Evolutionary conservation across 2,888 invertebrate genomes (phyloP).

Genomic region (Sarcophaga subvicina): DNA sequence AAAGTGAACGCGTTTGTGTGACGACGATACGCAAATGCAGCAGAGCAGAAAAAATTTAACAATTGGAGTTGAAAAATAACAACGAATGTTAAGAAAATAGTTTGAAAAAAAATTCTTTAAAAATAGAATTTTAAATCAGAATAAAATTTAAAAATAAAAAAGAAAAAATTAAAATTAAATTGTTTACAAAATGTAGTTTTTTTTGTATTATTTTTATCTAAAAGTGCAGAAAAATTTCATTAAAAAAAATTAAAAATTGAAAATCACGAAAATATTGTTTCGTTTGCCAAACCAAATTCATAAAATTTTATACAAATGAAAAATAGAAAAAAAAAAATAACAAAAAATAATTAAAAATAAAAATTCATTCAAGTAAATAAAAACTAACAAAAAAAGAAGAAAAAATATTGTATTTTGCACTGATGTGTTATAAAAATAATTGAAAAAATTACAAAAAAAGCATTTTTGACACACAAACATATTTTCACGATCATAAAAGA

Average conservation of each 20-base stretch:
- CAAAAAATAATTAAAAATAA: neutral
- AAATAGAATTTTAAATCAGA: no score
- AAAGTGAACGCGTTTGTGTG: slow-evolving; percentile 23
- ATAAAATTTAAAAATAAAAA: slow-evolving; percentile 5
- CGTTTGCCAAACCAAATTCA: neutral
- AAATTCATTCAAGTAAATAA: slow-evolving; percentile 4
- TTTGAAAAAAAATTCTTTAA: no score
- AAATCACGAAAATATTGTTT: neutral
- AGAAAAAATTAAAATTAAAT: slow-evolving; percentile 5
- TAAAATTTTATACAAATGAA: neutral
- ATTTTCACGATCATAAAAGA: slow-evolving; percentile 37
- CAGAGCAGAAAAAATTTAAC: slow-evolving; percentile 50
- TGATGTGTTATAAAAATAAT: slow-evolving; percentile 19
- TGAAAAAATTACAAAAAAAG: slow-evolving; percentile 7
- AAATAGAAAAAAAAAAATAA: neutral
- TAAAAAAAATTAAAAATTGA: slow-evolving; percentile 7
- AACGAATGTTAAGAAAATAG: neutral
- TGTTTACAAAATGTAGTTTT: slow-evolving; percentile 13
- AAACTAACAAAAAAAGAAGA: neutral
- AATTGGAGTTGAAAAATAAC: slow-evolving; percentile 9
- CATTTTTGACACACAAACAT: slow-evolving; percentile 37
- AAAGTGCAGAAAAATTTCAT: no score
- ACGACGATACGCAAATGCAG: slow-evolving; percentile 53
- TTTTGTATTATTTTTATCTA: neutral
- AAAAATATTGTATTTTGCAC: neutral